Percentiles rank a stretch among this genome's conserved stretches.
These are phyloP conservation scores for Chrysodeixis includens DNA, from an alignment of 2,888 invertebrate species.

Conservation along the genomic window DNA sequence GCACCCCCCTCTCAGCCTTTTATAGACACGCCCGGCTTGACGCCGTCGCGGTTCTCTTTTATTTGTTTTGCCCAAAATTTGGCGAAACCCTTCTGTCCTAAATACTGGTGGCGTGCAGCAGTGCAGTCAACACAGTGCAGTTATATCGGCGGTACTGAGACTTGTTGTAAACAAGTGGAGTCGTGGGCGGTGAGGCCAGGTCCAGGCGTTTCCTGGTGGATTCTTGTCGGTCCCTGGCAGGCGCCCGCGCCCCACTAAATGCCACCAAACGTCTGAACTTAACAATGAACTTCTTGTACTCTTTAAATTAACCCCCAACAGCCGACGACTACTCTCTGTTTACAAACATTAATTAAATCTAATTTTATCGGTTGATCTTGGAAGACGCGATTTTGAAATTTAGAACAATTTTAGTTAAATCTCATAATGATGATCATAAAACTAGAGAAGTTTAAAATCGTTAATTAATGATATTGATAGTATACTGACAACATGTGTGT, in stretches of 20 bases:
- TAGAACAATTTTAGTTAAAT: conserved; percentile 34
- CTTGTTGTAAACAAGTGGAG: conserved; percentile 44
- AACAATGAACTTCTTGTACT: conserved; percentile 84
- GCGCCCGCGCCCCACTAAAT: conserved; percentile 66
- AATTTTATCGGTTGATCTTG: conserved; percentile 67
- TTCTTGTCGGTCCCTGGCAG: conserved; percentile 80
- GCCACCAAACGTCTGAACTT: conserved; percentile 80
- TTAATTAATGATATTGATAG: not conserved
- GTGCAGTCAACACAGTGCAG: conserved; percentile 36
- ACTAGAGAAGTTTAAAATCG: conserved; percentile 11
- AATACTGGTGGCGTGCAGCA: conserved; percentile 47
- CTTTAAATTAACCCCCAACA: conserved; percentile 73
- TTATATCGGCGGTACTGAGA: conserved; percentile 32
- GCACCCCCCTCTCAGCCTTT: conserved; percentile 88
- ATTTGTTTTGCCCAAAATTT: conserved; percentile 88
- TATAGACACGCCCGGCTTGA: conserved; percentile 88
- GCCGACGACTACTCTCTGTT: conserved; percentile 70
- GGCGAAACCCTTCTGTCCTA: conserved; percentile 78
- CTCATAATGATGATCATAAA: conserved; percentile 13
- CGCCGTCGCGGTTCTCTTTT: conserved; percentile 82
- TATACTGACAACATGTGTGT: not conserved
- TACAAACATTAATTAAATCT: conserved; percentile 82
- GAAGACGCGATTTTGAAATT: conserved; percentile 52
- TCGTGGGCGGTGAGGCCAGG: conserved; percentile 58
- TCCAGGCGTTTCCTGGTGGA: conserved; percentile 73